A percentile compares a stretch with the other conserved stretches of the same genome.
These are phyloP conservation scores for Brachionus asplanchnoidis DNA, from an alignment of 1,140 invertebrate genomes.

Conservation along the genomic window DNA sequence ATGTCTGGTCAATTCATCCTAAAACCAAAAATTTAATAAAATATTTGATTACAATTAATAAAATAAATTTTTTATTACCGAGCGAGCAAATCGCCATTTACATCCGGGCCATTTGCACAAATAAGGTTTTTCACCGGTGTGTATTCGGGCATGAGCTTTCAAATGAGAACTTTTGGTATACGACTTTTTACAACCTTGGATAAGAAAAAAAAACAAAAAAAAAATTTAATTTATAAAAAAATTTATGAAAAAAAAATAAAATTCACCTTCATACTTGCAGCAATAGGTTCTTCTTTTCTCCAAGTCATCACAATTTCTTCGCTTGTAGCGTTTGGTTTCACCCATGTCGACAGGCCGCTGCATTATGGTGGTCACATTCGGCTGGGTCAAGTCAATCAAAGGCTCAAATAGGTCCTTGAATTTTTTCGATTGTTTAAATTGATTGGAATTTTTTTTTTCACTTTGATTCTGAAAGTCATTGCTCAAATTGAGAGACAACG, in stretches of 20 bases:
- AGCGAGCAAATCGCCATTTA: constrained; percentile 75
- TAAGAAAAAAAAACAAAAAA: not conserved
- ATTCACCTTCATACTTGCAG: constrained; percentile 39
- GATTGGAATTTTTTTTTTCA: not conserved
- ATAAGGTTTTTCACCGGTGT: constrained; percentile 68
- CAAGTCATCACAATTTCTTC: constrained; percentile 34
- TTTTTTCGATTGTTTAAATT: constrained; percentile 23
- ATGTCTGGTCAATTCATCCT: constrained; percentile 48
- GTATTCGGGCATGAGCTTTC: constrained; percentile 64
- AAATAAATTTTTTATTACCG: constrained; percentile 50
- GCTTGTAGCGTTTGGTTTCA: constrained; percentile 39
- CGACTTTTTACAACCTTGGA: constrained; percentile 64
- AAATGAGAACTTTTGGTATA: constrained; percentile 71
- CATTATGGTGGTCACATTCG: constrained; percentile 39
- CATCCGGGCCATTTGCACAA: constrained; percentile 78
- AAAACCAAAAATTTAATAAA: not conserved
- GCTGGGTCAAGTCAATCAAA: constrained; percentile 36
- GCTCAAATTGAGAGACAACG: not conserved
- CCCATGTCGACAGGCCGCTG: constrained; percentile 36
- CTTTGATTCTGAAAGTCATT: not conserved
- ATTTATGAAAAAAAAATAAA: not conserved
- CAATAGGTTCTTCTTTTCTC: constrained; percentile 38
- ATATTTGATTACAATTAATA: not conserved
- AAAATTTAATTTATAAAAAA: not conserved
- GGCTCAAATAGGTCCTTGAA: constrained; percentile 40